Conservation (phyloP, 2,113 vertebrate genomes). For the Irena cyanogastra region DNA sequence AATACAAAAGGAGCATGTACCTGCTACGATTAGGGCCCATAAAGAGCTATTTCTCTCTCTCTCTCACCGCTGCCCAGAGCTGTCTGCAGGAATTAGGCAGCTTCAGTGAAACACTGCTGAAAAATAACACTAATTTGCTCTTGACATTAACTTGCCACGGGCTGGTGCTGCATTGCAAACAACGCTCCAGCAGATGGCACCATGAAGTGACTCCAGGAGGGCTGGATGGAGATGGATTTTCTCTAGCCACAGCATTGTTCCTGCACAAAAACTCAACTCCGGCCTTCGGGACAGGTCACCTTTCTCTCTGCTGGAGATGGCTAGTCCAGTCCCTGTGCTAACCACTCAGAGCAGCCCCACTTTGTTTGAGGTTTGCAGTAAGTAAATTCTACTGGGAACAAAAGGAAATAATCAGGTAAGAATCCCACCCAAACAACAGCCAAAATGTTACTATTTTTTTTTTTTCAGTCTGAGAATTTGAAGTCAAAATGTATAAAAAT, state of each 20-base stretch:
- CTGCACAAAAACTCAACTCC: background rate
- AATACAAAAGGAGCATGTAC: background rate
- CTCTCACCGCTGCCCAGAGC: background rate
- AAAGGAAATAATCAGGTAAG: background rate
- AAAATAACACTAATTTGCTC: background rate
- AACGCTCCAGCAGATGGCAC: constrained; percentile 62
- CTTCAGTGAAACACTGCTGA: background rate
- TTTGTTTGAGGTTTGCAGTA: background rate
- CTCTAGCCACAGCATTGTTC: background rate
- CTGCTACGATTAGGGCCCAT: background rate
- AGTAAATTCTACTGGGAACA: background rate
- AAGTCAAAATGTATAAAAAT: background rate
- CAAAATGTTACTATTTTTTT: background rate
- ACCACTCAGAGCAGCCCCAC: background rate
- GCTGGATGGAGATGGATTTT: background rate
- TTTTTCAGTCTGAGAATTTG: background rate
- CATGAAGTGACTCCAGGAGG: background rate
- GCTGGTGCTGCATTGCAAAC: background rate
- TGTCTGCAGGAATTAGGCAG: background rate
- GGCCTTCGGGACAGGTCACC: background rate
- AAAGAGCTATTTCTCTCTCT: background rate
- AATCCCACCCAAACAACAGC: background rate
- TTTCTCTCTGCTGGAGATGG: background rate
- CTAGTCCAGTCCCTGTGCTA: background rate
- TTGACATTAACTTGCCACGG: background rate